Base-by-base conservation (phyloP, 2,888 invertebrate species). In the Dyspetes luteomarginatus region DNA sequence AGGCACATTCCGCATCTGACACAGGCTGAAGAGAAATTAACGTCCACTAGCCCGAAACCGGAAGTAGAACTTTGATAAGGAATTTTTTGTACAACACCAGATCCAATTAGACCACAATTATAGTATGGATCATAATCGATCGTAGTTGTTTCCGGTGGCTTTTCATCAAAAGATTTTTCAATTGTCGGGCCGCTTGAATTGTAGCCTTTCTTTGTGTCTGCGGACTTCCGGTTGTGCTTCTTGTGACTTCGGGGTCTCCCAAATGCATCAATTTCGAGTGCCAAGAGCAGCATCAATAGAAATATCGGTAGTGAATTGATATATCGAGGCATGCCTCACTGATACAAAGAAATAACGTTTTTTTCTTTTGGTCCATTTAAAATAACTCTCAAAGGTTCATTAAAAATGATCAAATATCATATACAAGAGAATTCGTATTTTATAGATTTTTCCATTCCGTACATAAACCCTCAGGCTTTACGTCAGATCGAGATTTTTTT, bases 1-100 rank as follows among this genome's bases (percentile, higher is more conserved):
- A 89, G 83, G 22, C 91, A 91, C 56, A 90, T 86, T 52, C 89
- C 88, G 72, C 91, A 91, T 84, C 87, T 86, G n/a, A 91, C 62
- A 41, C 91, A 91, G 3, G 86, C 90, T 1, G 91, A 89, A 4
- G 90, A 87, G 12, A 91, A 84, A 65, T 86, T 82, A 4, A 91
- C 78, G 24, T 88, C 62, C 4, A 86, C 58, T 4, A 52, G 56
- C 19, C 79, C 68, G 4, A 82, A 76, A 0, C 58, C 36, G 24
- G 69, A 55, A 7, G 82, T 26, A 12, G 62, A 60, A n/a, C 79
- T 68, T 2, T 67, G 69, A 62, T 90, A 88, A 4, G 89, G 85
- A 36, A 89, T 87, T 79, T 88, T 89, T 41, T 88, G 88, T 0
- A 89, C 83, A 4, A 89, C 80, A 3, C 88, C 88, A 43, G 85